Percentiles rank a stretch among this genome's conserved stretches.
Evolutionary conservation across 2,113 vertebrate species (phyloP).

Genomic region (Micronisus gabar): DNA sequence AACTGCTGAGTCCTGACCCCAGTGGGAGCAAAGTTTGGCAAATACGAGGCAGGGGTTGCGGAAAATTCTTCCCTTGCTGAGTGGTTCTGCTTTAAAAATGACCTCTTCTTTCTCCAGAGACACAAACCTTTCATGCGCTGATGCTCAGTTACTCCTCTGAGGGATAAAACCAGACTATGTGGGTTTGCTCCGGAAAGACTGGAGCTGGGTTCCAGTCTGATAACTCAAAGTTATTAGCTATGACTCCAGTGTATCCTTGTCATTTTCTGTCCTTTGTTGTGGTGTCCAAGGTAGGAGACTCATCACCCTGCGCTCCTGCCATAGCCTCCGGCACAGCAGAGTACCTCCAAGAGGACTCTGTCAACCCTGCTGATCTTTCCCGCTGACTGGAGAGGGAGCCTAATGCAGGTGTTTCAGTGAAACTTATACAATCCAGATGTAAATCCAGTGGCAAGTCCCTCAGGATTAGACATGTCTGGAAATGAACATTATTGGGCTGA

Average conservation of each 20-base stretch:
- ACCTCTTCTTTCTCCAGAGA: neutral
- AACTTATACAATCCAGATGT: slow-evolving; percentile 62
- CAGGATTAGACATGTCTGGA: slow-evolving; percentile 62
- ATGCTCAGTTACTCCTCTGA: neutral
- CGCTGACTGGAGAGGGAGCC: neutral
- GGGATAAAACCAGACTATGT: neutral
- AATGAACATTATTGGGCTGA: slow-evolving; percentile 58
- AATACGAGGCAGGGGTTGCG: neutral
- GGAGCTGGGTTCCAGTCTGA: neutral
- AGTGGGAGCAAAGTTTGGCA: neutral
- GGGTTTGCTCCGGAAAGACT: neutral
- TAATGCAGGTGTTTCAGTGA: slow-evolving; percentile 51
- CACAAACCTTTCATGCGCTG: neutral
- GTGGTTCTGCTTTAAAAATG: neutral
- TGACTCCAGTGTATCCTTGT: neutral
- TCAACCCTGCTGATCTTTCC: neutral
- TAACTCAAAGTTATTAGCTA: neutral
- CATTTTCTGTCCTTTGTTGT: neutral
- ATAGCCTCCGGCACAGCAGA: neutral
- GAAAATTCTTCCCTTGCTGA: neutral
- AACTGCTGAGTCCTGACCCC: neutral
- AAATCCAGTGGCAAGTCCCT: slow-evolving; percentile 62
- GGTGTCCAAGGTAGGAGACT: neutral
- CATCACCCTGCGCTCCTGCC: neutral
- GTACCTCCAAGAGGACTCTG: neutral